A percentile compares a stretch with the other conserved stretches of the same genome.
Evolutionary conservation across 1,140 invertebrate genomes (phyloP).

Genomic region (Lithobius niger): DNA sequence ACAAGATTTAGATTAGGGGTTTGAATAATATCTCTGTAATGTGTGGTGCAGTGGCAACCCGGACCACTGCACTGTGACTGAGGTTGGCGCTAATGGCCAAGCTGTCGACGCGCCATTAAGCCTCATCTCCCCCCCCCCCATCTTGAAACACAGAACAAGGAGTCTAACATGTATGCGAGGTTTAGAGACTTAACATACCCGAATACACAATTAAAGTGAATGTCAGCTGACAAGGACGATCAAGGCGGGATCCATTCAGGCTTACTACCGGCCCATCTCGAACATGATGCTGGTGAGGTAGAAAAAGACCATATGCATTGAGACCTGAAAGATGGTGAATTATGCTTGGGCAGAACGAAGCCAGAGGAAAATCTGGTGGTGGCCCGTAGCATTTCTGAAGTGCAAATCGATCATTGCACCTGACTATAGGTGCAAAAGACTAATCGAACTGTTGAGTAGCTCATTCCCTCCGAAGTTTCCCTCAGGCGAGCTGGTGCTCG

Average conservation of each 20-base stretch:
- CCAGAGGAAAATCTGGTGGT: slow-evolving; percentile 78
- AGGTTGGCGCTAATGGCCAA: no score
- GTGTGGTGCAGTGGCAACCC: no score
- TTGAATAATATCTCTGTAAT: no score
- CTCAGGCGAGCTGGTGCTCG: slow-evolving; percentile 61
- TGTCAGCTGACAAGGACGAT: slow-evolving; percentile 17
- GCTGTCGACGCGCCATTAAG: no score
- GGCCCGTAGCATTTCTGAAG: slow-evolving; percentile 75
- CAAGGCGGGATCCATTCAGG: slow-evolving; percentile 20
- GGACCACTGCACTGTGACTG: no score
- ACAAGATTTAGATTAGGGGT: no score
- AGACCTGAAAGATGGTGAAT: slow-evolving; percentile 84
- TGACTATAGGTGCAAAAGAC: slow-evolving; percentile 87
- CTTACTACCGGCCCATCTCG: slow-evolving; percentile 2
- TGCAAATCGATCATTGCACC: slow-evolving; percentile 82
- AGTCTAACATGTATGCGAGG: slow-evolving; percentile 73
- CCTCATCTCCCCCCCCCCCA: slow-evolving; percentile 64
- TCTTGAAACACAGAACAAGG: slow-evolving; percentile 92
- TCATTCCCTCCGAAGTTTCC: slow-evolving; percentile 83
- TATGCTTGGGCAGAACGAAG: slow-evolving; percentile 75
- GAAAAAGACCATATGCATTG: slow-evolving; percentile 56
- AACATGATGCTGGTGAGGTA: slow-evolving; percentile 29
- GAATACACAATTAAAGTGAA: slow-evolving; percentile 53
- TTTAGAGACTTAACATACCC: slow-evolving; percentile 47
- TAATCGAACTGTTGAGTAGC: slow-evolving; percentile 85